Conservation (phyloP, 2,888 invertebrate genomes). For the Tetragonula carbonaria region DNA sequence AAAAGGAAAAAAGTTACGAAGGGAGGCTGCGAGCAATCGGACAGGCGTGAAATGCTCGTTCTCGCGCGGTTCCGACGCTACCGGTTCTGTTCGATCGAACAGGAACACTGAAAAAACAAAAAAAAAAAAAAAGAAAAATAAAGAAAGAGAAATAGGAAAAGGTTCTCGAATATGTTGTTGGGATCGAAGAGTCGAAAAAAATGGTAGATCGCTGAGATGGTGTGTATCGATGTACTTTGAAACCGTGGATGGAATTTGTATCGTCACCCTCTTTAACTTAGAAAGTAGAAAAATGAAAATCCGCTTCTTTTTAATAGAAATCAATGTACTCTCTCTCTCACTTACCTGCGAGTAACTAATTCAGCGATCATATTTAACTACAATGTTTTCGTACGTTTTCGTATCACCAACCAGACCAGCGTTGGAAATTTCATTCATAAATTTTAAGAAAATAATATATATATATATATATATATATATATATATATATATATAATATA, state of each 20-base stretch:
- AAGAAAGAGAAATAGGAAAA: no score
- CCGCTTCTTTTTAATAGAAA: neutral
- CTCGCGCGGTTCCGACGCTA: neutral
- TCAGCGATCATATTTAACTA: neutral
- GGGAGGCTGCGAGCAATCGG: neutral
- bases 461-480: no score
- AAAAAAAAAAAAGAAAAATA: no score
- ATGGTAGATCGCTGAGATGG: neutral
- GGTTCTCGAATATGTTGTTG: neutral
- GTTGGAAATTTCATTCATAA: neutral
- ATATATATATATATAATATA: no score
- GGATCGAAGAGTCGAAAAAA: neutral
- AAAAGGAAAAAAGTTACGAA: no score
- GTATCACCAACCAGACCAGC: neutral
- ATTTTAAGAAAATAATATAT: neutral
- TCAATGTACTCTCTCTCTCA: neutral
- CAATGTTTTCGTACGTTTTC: neutral
- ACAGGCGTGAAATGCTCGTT: slow-evolving; percentile 25
- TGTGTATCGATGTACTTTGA: neutral
- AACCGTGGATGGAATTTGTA: neutral
- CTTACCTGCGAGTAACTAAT: neutral
- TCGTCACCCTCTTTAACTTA: neutral
- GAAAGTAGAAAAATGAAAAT: neutral
- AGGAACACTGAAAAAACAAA: no score
- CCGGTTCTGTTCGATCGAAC: slow-evolving; percentile 22